phyloP scores from a whole-genome alignment of 1,140 invertebrate genomes.

The Tigriopus japonicus region DNA sequence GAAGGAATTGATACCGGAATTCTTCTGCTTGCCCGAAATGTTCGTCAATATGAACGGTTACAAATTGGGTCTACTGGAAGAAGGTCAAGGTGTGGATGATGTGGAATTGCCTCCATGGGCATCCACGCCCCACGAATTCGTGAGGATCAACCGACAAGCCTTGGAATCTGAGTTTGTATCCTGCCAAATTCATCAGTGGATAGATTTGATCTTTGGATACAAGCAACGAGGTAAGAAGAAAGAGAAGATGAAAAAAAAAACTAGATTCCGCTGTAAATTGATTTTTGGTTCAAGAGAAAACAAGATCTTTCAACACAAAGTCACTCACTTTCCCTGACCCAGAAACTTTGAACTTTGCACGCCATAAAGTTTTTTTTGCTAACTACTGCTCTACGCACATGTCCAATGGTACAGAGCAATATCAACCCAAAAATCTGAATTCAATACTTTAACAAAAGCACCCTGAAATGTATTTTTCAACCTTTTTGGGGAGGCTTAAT shows the following conservation, averaged over 20 bases:
- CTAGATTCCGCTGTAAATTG: background rate
- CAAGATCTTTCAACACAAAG: background rate
- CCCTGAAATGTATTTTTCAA: no score
- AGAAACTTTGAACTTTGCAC: background rate
- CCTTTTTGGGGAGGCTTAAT: no score
- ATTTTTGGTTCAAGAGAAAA: background rate
- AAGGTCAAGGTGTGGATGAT: slow-evolving; percentile 57
- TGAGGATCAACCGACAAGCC: slow-evolving; percentile 88
- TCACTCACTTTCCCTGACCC: background rate
- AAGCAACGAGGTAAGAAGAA: slow-evolving; percentile 82
- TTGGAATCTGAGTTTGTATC: slow-evolving; percentile 94
- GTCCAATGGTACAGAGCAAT: no score
- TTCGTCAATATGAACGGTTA: slow-evolving; percentile 76
- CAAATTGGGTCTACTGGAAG: slow-evolving; percentile 68
- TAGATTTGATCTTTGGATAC: slow-evolving; percentile 98
- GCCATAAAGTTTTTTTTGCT: no score
- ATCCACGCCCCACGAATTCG: slow-evolving; percentile 86
- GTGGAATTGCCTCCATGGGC: slow-evolving; percentile 92
- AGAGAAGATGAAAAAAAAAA: no score
- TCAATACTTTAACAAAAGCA: no score
- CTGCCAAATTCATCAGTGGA: slow-evolving; percentile 98
- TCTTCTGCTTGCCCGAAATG: slow-evolving; percentile 99
- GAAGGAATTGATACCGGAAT: slow-evolving; percentile 91
- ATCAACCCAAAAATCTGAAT: no score
- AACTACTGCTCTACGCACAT: no score